Evolutionary conservation across 2,113 vertebrate genomes (phyloP), one percentile per base, ranked within the genome.

Genomic region (Phodopus roborovskii): DNA sequence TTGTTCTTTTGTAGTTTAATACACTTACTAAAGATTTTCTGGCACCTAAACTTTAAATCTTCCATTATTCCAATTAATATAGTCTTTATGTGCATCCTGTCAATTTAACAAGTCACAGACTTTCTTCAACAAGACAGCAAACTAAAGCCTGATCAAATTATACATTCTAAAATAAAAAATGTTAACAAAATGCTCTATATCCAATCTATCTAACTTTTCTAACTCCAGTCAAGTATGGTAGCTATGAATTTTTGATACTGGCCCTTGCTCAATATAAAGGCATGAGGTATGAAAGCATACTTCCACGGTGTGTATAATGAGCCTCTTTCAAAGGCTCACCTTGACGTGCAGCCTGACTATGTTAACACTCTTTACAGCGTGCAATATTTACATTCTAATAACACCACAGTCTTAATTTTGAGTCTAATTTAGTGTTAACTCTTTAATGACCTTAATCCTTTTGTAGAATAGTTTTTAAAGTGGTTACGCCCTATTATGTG

Each of bases 111-210:
- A 75, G 75, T 6, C 74, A 90, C 3, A 92, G 39, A 66, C 71
- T 88, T 78, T 28, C 50, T 56, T 50, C 45, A 77, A 90, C 19
- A 64, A 53, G 62, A 20, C 39, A 48, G 45, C 28, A 95, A 94
- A 92, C 56, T 19, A 70, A 95, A 3, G 11, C 84, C 71, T 89
- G 90, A 36, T 64, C 77, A 78, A 82, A 84, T 81, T 53, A 22
- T 50, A 86, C 68, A 70, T 83, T 60, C n/a, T 88, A 88, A 94
- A 3, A 70, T 62, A 90, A n/a, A 89, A 89, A 78, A 64, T 81
- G 42, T 56, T 75, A 70, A 68, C 19, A 88, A 50, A 50, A 92
- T 66, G 26, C 45, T 89, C 85, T 7, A 53, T 92, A 92, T 74
- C 68, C 89, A 92, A 42, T 75, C 50, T 85, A 28, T 45, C 39